phyloP scores from a whole-genome alignment of 2,888 invertebrate genomes.

The Plagodis dolabraria region DNA sequence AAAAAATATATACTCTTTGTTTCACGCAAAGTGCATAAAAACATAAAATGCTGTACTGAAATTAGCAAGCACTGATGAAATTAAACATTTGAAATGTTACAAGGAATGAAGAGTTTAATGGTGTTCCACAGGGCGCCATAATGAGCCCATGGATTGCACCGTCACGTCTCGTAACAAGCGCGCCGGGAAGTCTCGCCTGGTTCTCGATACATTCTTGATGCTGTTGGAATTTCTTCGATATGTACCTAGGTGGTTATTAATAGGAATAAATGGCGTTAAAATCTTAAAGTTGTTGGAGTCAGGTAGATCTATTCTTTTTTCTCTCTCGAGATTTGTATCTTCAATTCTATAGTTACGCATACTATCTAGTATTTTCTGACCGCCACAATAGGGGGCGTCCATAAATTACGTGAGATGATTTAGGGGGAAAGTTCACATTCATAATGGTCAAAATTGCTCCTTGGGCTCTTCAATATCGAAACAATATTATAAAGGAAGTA shows the following conservation, averaged over 20 bases:
- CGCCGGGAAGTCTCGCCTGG: conserved; percentile 37
- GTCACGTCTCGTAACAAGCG: conserved; percentile 77
- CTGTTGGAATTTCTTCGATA: conserved; percentile 32
- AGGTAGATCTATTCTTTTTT: conserved; percentile 2
- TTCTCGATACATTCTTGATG: conserved; percentile 35
- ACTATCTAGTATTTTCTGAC: too few species aligned
- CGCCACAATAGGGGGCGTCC: too few species aligned
- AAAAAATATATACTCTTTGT: too few species aligned
- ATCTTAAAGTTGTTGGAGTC: conserved; percentile 3
- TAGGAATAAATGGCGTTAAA: conserved; percentile 8
- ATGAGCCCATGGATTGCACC: conserved; percentile 66
- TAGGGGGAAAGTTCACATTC: too few species aligned
- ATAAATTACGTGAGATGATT: too few species aligned
- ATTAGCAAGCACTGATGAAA: conserved; percentile 12
- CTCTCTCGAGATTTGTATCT: too few species aligned
- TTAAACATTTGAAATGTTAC: conserved; percentile 13
- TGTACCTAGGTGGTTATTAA: conserved; percentile 3
- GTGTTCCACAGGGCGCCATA: conserved; percentile 55
- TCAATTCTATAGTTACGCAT: too few species aligned
- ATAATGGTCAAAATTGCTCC: too few species aligned
- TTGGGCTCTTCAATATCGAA: too few species aligned
- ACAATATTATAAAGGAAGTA: too few species aligned
- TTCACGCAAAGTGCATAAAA: not conserved
- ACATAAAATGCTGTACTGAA: not conserved
- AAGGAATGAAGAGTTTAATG: conserved; percentile 32